Percentiles rank a stretch among this genome's conserved stretches.
phyloP scores from a whole-genome alignment of 2,797 vertebrate species.

The Paramormyrops hopkinsi region DNA sequence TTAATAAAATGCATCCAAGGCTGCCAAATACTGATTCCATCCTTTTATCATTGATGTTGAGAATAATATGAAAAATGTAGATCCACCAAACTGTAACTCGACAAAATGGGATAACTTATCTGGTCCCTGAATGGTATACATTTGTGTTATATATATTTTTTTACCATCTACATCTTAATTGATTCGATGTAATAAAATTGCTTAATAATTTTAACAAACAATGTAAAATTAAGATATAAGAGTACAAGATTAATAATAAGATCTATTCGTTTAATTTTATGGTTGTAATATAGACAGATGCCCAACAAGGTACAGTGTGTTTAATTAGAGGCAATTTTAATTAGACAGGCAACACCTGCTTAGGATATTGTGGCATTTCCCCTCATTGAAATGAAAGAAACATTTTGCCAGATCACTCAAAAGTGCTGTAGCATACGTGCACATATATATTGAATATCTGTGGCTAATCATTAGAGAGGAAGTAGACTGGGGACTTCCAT shows the following conservation, averaged over 20 bases:
- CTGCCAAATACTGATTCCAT: neutral
- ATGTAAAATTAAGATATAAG: neutral
- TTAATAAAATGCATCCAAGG: neutral
- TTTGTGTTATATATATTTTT: neutral
- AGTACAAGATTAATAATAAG: neutral
- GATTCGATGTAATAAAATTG: neutral
- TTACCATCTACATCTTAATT: neutral
- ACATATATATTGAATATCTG: constrained; percentile 24
- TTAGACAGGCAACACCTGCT: constrained; percentile 37
- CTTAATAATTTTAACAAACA: neutral
- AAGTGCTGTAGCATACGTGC: constrained; percentile 51
- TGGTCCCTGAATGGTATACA: neutral
- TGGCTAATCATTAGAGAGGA: constrained; percentile 49
- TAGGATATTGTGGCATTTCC: constrained; percentile 36
- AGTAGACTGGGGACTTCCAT: constrained; percentile 38
- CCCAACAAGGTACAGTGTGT: constrained; percentile 30
- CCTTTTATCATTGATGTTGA: neutral
- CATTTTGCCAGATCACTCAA: constrained; percentile 24
- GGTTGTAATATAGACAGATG: neutral
- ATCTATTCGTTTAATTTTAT: neutral
- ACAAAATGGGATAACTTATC: neutral
- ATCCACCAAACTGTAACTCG: neutral
- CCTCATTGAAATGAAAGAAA: constrained; percentile 51
- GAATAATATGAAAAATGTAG: neutral
- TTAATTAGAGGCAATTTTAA: constrained; percentile 43